Evolutionary conservation across 2,888 invertebrate genomes (phyloP), one percentile per base, ranked within the genome.

Genomic region (Protophormia terraenovae): DNA sequence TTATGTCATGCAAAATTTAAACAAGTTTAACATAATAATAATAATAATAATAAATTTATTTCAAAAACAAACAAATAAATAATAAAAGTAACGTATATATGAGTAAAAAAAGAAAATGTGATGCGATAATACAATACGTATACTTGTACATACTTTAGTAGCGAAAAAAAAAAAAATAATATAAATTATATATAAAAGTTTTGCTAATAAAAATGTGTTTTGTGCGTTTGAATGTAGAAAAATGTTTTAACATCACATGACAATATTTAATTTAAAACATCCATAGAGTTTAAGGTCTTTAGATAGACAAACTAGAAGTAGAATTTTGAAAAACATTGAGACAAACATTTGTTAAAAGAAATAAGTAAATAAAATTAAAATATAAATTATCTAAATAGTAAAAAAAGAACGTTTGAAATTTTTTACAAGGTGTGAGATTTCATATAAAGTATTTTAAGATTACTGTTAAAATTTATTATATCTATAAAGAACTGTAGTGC

Each of bases 171-270:
- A 19, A 19, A 19, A 6, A n/a, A n/a, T n/a, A n/a, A 47, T 41
- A 62, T 62, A 62, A 62, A 53, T 62, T 53, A 29, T 62, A 45
- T 50, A 45, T 45, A 50, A 53, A n/a, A 16, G 10, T 58, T 27
- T 55, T 55, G 76, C 41, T 58, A 22, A 50, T 41, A 66, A n/a
- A n/a, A 66, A 45, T 41, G 55, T 76, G 38, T 53, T 76, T 76
- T 76, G 64, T 55, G 19, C 45, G 41, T 58, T 12, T 67, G 58
- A 69, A 55, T 27, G 8, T 27, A 35, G 38, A 55, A 16, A 41
- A 41, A 8, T 29, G 3, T 71, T 71, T 24, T 22, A 53, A 16
- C 50, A 38, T 79, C 78, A 79, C 78, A 79, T 79, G 78, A 79
- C 62, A 62, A 19, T 27, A 22, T 16, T 69, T 35, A 14, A 69